Evolutionary conservation across 2,888 invertebrate genomes (phyloP).

Genomic region (Leucania comma): DNA sequence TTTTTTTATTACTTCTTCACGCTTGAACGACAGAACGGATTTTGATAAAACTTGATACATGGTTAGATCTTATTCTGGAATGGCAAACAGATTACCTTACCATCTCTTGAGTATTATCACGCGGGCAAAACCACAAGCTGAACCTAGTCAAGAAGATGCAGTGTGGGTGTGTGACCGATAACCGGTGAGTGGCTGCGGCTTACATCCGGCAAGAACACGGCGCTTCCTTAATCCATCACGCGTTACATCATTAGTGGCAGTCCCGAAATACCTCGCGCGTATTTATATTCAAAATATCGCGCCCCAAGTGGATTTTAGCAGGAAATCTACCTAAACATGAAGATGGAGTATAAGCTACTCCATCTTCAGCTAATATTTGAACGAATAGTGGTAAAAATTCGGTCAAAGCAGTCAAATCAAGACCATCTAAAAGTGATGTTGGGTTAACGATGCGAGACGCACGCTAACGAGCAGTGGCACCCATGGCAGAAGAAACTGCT

Average conservation of each 20-base stretch:
- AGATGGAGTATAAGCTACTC: neutral
- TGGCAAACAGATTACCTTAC: no score
- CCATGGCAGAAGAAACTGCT: neutral
- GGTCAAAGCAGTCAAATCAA: neutral
- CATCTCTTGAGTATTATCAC: no score
- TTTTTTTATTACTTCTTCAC: no score
- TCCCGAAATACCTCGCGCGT: constrained; percentile 50
- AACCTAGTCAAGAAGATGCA: constrained; percentile 9
- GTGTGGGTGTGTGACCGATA: constrained; percentile 57
- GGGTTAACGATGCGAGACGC: neutral
- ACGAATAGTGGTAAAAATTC: neutral
- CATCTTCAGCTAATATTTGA: neutral
- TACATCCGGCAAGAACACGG: constrained; percentile 71
- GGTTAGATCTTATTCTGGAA: no score
- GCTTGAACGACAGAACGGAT: no score
- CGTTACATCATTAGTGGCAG: constrained; percentile 61
- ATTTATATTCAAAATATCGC: neutral
- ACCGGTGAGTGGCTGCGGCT: constrained; percentile 52
- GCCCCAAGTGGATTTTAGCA: neutral
- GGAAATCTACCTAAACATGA: neutral
- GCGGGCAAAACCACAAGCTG: no score
- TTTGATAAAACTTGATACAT: no score
- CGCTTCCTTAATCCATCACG: constrained; percentile 67
- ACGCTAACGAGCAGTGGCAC: neutral
- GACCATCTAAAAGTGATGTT: neutral